These are phyloP conservation scores for Penaeus chinensis DNA, from an alignment of 1,140 invertebrate species.

Conservation along the genomic window DNA sequence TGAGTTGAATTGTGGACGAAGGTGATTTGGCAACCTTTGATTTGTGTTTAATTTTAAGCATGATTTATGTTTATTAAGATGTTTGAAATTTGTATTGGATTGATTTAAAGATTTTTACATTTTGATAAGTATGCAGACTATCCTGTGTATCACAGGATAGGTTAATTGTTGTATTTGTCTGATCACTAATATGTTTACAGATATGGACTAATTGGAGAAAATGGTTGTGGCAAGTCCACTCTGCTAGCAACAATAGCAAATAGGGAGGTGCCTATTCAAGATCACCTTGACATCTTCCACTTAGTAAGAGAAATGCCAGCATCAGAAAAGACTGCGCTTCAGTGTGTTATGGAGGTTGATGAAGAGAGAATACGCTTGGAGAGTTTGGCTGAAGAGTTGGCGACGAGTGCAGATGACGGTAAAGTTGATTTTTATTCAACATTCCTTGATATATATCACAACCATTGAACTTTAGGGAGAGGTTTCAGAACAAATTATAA, in stretches of 20 bases:
- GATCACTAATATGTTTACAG: slow-evolving; percentile 68
- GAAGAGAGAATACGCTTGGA: slow-evolving; percentile 92
- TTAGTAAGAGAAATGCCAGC: slow-evolving; percentile 96
- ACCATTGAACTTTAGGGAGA: no score
- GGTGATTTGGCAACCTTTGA: slow-evolving; percentile 21
- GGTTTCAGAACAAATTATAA: no score
- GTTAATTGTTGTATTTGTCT: no score
- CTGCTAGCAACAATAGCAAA: slow-evolving; percentile 90
- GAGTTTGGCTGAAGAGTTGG: slow-evolving; percentile 90
- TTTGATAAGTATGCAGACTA: no score
- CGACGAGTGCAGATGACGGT: slow-evolving; percentile 89
- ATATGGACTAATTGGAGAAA: slow-evolving; percentile 95
- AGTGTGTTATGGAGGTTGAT: slow-evolving; percentile 99
- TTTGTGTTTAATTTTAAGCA: no score
- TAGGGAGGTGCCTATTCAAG: slow-evolving; percentile 94
- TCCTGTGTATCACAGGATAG: no score
- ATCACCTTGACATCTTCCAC: slow-evolving; percentile 98
- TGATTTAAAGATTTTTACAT: no score
- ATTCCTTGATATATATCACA: no score
- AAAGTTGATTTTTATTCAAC: slow-evolving; percentile 64
- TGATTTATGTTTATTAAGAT: no score
- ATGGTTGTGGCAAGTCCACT: slow-evolving; percentile 97
- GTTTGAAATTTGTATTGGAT: no score
- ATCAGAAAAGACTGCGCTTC: slow-evolving; percentile 86
- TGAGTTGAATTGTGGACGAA: slow-evolving; percentile 94